These are phyloP conservation scores for Ascidia mentula DNA, from an alignment of 23 tunicate species.

Conservation along the genomic window DNA sequence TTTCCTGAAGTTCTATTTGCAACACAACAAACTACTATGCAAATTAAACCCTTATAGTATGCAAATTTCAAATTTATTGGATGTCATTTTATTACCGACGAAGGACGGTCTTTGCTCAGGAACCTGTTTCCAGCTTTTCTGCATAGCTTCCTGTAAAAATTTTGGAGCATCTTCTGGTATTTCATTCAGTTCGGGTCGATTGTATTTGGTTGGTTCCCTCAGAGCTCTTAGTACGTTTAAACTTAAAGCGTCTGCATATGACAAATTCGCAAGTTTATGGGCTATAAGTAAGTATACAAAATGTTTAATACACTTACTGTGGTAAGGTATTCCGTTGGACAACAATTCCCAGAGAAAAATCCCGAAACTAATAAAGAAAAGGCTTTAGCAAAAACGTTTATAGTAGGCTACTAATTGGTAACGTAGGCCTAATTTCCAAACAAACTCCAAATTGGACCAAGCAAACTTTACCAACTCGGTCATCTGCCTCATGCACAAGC, in stretches of 20 bases:
- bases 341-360: conserved; percentile 51
- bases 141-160: neutral
- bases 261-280: neutral
- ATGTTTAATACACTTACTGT: conserved; percentile 10
- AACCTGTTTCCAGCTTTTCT: neutral
- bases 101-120: neutral
- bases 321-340: conserved; percentile 28
- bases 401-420: too few species aligned
- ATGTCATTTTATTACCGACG: neutral
- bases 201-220: neutral
- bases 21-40: too few species aligned
- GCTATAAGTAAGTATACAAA: too few species aligned
- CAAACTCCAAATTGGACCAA: too few species aligned
- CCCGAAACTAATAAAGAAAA: conserved; percentile 33
- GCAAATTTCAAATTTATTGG: too few species aligned
- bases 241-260: neutral
- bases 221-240: neutral
- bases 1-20: too few species aligned
- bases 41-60: too few species aligned
- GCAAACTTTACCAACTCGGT: too few species aligned
- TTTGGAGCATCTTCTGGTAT: neutral
- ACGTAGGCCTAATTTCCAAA: too few species aligned
- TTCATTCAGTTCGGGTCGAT: neutral
- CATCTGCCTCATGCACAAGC: too few species aligned
- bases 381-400: too few species aligned